Base-by-base conservation (phyloP, 2,888 invertebrate genomes). In the Melinaea menophilus region DNA sequence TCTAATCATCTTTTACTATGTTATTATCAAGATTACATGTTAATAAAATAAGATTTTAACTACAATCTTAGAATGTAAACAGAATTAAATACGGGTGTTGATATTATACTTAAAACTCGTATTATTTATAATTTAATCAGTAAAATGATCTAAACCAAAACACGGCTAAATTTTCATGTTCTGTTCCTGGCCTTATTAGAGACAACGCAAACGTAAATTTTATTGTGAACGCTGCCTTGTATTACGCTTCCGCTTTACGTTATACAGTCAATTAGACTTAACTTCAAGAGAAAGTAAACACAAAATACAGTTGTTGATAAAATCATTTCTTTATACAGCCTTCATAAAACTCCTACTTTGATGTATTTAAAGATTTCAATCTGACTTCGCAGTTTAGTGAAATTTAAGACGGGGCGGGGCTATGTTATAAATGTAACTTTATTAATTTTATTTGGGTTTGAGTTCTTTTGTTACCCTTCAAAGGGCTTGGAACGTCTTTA, bases 211-310 rank as follows among this genome's bases (percentile, higher is more conserved):
- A 78, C 78, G 82, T 85, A 88, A 22, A 0, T 22, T 85, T 85
- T 81, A 75, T 77, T 84, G 75, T 76, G 80, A 84, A 85, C 78
- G 75, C 69, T 69, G 73, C 72, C 75, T 74, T 80, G 75, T 74
- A 76, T 80, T 79, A 81, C 78, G 72, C 75, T 73, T 71, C 73
- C 73, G 71, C 72, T 68, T 64, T 72, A 80, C 81, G 74, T 78
- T 84, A 85, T 86, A 86, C 82, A 84, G 76, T 76, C 84, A 85
- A 85, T 85, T 85, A 78, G 77, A 74, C 76, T 79, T 75, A 76
- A 75, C 75, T 73, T 73, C 73, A 71, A 76, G 75, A 76, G 72
- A 73, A 75, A 72, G 72, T 71, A 76, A 79, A 79, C 79, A 79
- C 79, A 82, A 80, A 81, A 75, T 76, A 73, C 68, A 67, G 74